Evolutionary conservation across 2,797 vertebrate species (phyloP).

Genomic region (Buceros bicornis): DNA sequence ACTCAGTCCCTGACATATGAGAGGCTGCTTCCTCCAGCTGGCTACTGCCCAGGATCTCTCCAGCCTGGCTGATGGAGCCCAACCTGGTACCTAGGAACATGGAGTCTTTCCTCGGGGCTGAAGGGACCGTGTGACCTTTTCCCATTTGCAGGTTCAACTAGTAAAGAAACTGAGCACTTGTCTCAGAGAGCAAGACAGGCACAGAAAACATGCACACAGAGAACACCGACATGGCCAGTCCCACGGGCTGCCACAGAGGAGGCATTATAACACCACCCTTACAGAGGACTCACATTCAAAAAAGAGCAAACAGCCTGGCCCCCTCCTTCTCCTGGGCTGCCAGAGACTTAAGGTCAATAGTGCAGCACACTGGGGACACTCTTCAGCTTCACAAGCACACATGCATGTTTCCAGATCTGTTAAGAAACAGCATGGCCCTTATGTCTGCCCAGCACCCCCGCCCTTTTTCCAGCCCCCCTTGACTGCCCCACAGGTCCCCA

Average conservation of each 20-base stretch:
- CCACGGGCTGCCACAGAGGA: too few species aligned
- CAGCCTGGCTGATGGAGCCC: background rate
- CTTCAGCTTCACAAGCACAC: background rate
- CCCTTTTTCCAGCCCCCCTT: background rate
- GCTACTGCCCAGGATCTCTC: background rate
- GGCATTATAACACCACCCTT: background rate
- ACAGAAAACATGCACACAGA: too few species aligned
- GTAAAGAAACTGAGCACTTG: background rate
- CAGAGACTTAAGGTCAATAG: background rate
- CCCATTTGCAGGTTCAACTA: background rate
- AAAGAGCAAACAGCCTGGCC: background rate
- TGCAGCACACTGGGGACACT: too few species aligned
- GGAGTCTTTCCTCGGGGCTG: background rate
- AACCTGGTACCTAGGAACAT: rapidly evolving
- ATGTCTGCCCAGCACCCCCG: background rate
- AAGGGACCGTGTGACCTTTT: rapidly evolving
- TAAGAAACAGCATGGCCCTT: background rate
- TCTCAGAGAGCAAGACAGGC: background rate
- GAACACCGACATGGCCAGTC: rapidly evolving
- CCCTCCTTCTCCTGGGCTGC: too few species aligned
- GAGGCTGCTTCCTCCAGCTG: rapidly evolving
- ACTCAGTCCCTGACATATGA: background rate
- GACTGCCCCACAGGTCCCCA: background rate
- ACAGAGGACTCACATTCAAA: too few species aligned
- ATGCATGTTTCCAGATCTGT: background rate